Evolutionary conservation across 2,113 vertebrate species (phyloP).

Genomic region (Hyperopisus bebe): DNA sequence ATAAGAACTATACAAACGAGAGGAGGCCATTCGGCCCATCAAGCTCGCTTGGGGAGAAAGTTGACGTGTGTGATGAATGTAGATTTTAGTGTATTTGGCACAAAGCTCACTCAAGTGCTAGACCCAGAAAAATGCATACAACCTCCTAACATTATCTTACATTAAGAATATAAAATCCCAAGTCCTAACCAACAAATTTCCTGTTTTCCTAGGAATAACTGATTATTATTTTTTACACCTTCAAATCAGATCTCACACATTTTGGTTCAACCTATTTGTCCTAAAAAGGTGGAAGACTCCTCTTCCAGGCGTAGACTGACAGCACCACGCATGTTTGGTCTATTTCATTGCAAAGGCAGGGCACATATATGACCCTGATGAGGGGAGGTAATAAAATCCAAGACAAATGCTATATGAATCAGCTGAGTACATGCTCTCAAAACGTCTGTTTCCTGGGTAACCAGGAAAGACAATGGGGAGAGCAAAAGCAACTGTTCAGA

Average conservation of each 20-base stretch:
- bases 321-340: not conserved
- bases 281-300: not conserved
- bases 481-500: not conserved
- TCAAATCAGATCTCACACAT: not conserved
- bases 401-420: not conserved
- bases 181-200: not conserved
- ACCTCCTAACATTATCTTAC: not conserved
- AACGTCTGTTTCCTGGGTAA: not conserved
- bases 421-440: not conserved
- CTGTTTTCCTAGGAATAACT: not conserved
- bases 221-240: not conserved
- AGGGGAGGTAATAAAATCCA: not conserved
- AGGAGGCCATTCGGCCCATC: too few relatives aligned
- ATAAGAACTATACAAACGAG: too few relatives aligned
- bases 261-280: not conserved
- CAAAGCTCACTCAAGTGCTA: not conserved
- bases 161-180: not conserved
- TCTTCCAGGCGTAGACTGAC: not conserved
- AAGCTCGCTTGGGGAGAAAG: too few relatives aligned
- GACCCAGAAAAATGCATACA: not conserved
- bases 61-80: not conserved
- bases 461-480: not conserved
- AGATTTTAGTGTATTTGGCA: not conserved
- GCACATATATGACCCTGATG: not conserved
- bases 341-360: not conserved